Conservation (phyloP, 2,888 invertebrate species). For the Leptothorax acervorum region DNA sequence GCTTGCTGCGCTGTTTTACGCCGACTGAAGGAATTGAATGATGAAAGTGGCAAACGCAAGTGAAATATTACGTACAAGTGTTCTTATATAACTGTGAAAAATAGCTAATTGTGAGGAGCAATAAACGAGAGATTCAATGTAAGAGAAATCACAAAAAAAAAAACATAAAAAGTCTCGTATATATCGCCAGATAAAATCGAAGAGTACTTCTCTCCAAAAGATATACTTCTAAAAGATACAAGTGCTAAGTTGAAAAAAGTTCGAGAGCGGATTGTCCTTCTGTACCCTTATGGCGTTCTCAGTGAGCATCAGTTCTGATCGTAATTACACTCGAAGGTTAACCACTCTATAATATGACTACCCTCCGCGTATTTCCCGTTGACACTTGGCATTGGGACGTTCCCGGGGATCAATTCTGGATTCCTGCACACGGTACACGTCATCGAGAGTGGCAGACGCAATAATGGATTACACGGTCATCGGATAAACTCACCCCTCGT, state of each 20-base stretch:
- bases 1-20: constrained; percentile 17
- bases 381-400: constrained; percentile 60
- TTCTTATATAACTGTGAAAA: constrained; percentile 10
- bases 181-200: background rate
- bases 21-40: constrained; percentile 35
- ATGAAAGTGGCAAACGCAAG: constrained; percentile 30
- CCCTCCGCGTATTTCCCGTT: constrained; percentile 27
- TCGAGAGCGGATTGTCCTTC: background rate
- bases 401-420: constrained; percentile 70
- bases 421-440: constrained; percentile 72
- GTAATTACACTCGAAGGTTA: constrained; percentile 47
- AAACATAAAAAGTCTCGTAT: background rate
- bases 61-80: constrained; percentile 37
- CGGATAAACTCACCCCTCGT: constrained; percentile 74
- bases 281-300: background rate
- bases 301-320: background rate
- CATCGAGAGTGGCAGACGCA: constrained; percentile 71
- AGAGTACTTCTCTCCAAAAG: background rate
- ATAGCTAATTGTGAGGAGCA: constrained; percentile 15
- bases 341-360: constrained; percentile 14
- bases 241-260: background rate
- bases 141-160: background rate
- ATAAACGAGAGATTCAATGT: background rate
- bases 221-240: background rate
- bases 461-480: constrained; percentile 80